Base-by-base conservation (phyloP, 1,140 invertebrate species). In the Saccostrea cuccullata region DNA sequence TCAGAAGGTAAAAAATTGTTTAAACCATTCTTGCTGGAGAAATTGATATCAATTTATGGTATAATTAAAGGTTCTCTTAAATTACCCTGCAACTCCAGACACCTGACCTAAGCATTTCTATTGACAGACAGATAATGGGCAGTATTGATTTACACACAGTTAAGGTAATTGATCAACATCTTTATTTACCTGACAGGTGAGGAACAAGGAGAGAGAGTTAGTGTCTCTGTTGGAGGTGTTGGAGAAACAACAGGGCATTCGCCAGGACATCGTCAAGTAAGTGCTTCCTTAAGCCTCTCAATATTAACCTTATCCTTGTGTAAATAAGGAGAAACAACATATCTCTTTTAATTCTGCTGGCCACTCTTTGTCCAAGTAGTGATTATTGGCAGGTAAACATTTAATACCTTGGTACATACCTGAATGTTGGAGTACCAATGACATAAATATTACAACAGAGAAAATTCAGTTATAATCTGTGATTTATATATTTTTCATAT, bases 101-200 rank as follows among this genome's bases (percentile, higher is more conserved):
- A 36, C 30, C 70, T 77, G 70, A 77, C 70, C 70, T 17, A 36
- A 36, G 58, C 58, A 60, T 60, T 13, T 60, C 67, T 30, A 13
- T 73, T 30, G n/a, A 73, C 26, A 77, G 70, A 77, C 70, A 77
- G 70, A 77, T 77, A 77, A 77, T 77, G 8, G 30, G 23, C 23
- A 36, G 70, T 77, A 77, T 77, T 77, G 70, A 77, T 77, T 77
- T 23, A 17, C 30, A 36, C 15, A 77, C 70, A 77, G 26, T 36
- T 77, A 36, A 77, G 23, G 30, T 77, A 77, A 77, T 77, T 77
- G 70, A 77, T 77, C 70, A 77, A 77, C 30, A 77, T 77, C 58
- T 64, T 64, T 64, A 64, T 77, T 77, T 30, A 15, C 70, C 30
- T 77, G 26, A 11, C 70, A 77, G 70, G 70, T 36, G 8, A 17